Evolutionary conservation across 2,797 vertebrate species (phyloP).

Genomic region (Halcyon smyrnensis): DNA sequence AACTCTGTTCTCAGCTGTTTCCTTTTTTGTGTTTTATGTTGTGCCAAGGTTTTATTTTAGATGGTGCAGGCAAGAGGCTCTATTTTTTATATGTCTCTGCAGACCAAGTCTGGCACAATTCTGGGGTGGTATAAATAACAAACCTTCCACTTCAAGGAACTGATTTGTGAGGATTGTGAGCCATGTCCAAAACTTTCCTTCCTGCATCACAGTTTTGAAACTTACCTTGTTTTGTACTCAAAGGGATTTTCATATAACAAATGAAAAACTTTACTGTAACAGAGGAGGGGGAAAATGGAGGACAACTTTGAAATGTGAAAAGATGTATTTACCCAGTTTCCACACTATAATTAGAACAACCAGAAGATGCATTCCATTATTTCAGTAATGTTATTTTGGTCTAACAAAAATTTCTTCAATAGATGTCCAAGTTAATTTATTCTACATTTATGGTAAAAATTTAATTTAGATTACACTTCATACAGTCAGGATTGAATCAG

Average conservation of each 20-base stretch:
- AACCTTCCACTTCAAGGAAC: not conserved
- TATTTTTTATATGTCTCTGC: not conserved
- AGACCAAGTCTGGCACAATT: conserved; percentile 36
- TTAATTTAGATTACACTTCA: not conserved
- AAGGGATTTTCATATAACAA: not conserved
- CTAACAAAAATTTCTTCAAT: not conserved
- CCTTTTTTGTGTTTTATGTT: not conserved
- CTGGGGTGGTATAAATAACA: conserved; percentile 16
- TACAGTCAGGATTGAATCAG: not conserved
- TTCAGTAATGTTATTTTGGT: not conserved
- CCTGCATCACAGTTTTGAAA: not conserved
- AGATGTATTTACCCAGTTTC: not conserved
- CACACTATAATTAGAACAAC: not conserved
- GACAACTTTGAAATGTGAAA: not conserved
- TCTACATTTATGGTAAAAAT: not conserved
- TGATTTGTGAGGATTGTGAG: not conserved
- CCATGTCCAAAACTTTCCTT: conserved; percentile 6
- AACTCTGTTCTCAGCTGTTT: conserved; percentile 38
- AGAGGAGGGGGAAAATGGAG: not conserved
- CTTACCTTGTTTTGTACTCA: not conserved
- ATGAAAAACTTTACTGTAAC: not conserved
- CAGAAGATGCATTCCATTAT: not conserved
- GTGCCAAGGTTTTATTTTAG: conserved; percentile 43
- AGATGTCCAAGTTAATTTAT: not conserved
- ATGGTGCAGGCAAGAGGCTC: not conserved